Conservation (phyloP, 2,888 invertebrate species). For the Oligia fasciuncula region DNA sequence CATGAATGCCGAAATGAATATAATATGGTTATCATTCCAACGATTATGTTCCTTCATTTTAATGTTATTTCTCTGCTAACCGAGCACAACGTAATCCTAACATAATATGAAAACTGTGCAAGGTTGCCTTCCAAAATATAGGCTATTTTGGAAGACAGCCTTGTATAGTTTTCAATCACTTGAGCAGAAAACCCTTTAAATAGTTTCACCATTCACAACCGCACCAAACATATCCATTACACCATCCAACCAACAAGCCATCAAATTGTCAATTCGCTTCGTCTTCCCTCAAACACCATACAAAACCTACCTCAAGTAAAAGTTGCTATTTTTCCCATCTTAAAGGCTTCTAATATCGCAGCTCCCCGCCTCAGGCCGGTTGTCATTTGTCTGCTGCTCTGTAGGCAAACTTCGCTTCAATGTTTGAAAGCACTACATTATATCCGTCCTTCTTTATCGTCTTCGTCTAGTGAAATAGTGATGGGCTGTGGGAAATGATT, state of each 20-base stretch:
- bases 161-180: background rate
- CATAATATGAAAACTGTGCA: too few relatives aligned
- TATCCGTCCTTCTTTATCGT: conserved; percentile 86
- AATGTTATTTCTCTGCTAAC: background rate
- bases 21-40: background rate
- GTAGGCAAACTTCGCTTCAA: conserved; percentile 88
- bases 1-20: background rate
- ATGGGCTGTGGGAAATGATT: conserved; percentile 37
- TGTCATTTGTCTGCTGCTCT: conserved; percentile 88
- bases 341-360: conserved; percentile 88
- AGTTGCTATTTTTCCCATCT: conserved; percentile 89
- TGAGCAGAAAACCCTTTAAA: background rate
- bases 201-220: background rate
- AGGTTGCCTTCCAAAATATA: too few relatives aligned
- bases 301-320: conserved; percentile 82
- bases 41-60: too few relatives aligned
- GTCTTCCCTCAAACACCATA: conserved; percentile 51
- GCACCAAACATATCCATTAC: background rate
- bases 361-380: conserved; percentile 84
- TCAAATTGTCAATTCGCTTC: conserved; percentile 29
- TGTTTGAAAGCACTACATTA: conserved; percentile 89
- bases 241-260: background rate
- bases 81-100: background rate
- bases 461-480: conserved; percentile 68
- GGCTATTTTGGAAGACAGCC: background rate